Percentiles rank a stretch among this genome's conserved stretches.
Conservation (phyloP, 2,113 vertebrate species). For the Callospermophilus lateralis region DNA sequence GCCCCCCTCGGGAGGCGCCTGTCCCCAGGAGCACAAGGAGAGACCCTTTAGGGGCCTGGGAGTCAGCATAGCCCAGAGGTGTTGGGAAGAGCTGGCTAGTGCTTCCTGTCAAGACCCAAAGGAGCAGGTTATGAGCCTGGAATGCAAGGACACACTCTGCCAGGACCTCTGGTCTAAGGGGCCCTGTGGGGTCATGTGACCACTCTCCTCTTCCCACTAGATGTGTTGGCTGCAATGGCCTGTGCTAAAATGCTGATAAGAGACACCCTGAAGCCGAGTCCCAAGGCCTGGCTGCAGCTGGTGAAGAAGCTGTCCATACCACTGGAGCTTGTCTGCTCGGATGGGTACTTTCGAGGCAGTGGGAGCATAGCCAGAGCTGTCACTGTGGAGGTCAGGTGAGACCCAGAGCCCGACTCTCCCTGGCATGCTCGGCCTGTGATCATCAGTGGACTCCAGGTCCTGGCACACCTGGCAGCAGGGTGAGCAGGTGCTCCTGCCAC, state of each 20-base stretch:
- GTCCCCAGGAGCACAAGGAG: no score
- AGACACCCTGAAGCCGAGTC: conserved; percentile 72
- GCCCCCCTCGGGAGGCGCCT: background rate
- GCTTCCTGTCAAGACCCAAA: no score
- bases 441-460: fast-evolving
- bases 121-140: no score
- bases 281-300: conserved; percentile 89
- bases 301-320: conserved; percentile 93
- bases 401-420: fast-evolving
- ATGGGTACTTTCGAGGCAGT: conserved; percentile 82
- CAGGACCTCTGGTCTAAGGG: no score
- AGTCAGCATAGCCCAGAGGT: no score
- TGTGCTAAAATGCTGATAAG: conserved; percentile 92
- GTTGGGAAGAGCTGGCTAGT: no score
- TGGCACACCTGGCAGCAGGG: fast-evolving
- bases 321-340: conserved; percentile 92
- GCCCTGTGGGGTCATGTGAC: background rate
- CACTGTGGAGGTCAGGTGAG: conserved; percentile 83
- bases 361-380: conserved; percentile 78
- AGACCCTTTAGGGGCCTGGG: no score
- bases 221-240: conserved; percentile 90
- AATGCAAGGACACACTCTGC: no score
- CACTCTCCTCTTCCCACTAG: conserved; percentile 77
- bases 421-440: fast-evolving
- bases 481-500: fast-evolving